Percentiles rank a stretch among this genome's conserved stretches.
Evolutionary conservation across 2,113 vertebrate species (phyloP).

Genomic region (Jacana jacana): DNA sequence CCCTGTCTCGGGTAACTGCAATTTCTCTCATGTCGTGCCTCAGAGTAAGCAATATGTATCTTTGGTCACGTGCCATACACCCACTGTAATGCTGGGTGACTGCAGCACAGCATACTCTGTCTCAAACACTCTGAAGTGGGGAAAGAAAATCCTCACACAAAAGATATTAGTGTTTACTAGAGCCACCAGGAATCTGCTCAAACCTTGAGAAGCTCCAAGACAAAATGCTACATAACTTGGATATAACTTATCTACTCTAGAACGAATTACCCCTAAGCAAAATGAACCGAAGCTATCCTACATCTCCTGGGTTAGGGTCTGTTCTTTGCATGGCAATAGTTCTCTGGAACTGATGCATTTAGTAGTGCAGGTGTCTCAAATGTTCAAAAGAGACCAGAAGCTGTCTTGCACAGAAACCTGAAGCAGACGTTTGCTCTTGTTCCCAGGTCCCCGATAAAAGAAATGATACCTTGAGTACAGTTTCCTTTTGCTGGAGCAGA

Average conservation of each 20-base stretch:
- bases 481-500: conserved; percentile 80
- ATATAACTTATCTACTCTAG: background rate
- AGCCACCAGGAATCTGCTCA: background rate
- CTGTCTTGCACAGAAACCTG: background rate
- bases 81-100: background rate
- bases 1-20: background rate
- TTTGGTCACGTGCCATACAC: background rate
- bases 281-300: background rate
- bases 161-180: background rate
- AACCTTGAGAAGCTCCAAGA: background rate
- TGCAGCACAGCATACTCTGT: background rate
- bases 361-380: background rate
- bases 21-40: background rate
- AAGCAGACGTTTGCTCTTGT: background rate
- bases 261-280: background rate
- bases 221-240: background rate
- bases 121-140: background rate
- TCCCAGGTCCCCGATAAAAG: background rate
- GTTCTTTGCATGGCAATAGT: background rate
- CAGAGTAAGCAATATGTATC: accelerated
- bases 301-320: background rate
- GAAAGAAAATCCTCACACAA: background rate
- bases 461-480: conserved; percentile 77
- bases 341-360: background rate
- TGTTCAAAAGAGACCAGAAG: background rate